Conservation (phyloP, 1,140 invertebrate species). For the Drosophila oshimai region DNA sequence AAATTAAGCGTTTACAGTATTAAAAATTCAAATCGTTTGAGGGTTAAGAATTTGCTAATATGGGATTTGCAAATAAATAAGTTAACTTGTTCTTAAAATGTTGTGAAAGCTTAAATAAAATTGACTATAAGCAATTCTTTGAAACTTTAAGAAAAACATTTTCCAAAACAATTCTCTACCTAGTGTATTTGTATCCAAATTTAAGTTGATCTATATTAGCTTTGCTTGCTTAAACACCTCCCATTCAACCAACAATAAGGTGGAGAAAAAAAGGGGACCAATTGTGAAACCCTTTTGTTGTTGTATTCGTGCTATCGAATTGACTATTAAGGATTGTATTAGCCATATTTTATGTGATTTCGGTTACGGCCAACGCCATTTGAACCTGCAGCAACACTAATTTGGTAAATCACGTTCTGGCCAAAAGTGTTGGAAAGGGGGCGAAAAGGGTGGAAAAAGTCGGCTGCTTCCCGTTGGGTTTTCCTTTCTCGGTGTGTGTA, state of each 20-base stretch:
- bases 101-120: no score
- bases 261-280: neutral
- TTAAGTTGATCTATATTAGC: no score
- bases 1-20: no score
- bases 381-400: conserved; percentile 42
- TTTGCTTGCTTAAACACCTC: neutral
- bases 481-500: conserved; percentile 16
- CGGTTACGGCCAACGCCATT: conserved; percentile 26
- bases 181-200: no score
- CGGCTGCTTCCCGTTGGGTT: neutral
- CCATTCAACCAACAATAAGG: neutral
- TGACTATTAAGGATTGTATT: conserved; percentile 27
- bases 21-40: no score
- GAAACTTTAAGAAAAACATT: no score
- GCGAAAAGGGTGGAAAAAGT: conserved; percentile 14
- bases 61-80: no score
- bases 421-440: conserved; percentile 32
- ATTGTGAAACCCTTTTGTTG: conserved; percentile 1
- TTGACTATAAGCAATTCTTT: no score
- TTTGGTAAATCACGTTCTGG: conserved; percentile 42
- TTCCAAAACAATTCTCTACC: no score
- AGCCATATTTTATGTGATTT: conserved; percentile 38
- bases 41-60: no score
- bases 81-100: no score
- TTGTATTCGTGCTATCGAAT: neutral